A percentile compares a stretch with the other conserved stretches of the same genome.
Evolutionary conservation across 2,888 invertebrate genomes (phyloP).

Genomic region (Tenthredo distinguenda): DNA sequence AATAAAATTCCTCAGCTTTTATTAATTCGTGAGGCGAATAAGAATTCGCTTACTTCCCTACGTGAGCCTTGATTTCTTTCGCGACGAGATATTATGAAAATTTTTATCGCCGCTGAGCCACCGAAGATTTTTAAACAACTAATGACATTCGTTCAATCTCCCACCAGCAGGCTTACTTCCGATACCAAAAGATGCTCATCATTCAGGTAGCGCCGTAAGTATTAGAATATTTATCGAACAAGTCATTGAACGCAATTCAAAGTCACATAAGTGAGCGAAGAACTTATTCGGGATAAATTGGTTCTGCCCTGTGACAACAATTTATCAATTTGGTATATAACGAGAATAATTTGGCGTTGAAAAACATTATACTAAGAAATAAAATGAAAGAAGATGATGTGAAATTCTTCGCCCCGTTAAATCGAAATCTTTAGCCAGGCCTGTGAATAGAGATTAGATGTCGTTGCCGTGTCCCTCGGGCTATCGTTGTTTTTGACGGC

Average conservation of each 20-base stretch:
- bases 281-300: background rate
- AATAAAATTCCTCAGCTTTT: conserved; percentile 20
- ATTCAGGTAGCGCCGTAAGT: background rate
- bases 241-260: background rate
- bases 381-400: background rate
- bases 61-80: conserved; percentile 17
- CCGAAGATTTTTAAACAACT: background rate
- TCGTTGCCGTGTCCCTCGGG: conserved; percentile 45
- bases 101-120: background rate
- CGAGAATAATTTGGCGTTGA: background rate
- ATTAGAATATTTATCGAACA: background rate
- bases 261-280: background rate
- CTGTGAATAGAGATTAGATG: conserved; percentile 49
- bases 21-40: conserved; percentile 45
- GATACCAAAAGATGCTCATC: background rate
- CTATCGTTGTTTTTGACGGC: conserved; percentile 43
- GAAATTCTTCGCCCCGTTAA: conserved; percentile 16
- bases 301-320: background rate
- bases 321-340: background rate
- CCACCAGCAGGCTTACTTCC: background rate
- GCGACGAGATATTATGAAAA: conserved; percentile 14
- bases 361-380: background rate
- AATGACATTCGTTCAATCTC: background rate
- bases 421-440: conserved; percentile 13
- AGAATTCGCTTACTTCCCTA: conserved; percentile 5